Percentiles rank a stretch among this genome's conserved stretches.
phyloP scores from a whole-genome alignment of 2,113 vertebrate genomes.

The Cochlearius cochlearius region DNA sequence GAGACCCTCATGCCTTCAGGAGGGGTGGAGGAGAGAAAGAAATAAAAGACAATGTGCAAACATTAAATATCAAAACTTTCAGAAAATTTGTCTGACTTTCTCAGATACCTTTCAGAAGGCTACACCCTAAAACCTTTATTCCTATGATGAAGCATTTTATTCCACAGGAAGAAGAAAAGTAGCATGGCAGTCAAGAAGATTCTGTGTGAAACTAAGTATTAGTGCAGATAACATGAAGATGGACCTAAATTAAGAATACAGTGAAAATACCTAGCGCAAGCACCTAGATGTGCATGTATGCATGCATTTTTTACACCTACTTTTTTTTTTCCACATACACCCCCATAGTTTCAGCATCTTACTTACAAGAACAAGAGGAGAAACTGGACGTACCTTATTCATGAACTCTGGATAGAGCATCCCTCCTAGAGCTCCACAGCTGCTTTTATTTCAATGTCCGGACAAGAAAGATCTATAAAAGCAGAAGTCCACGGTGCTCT shows the following conservation, averaged over 20 bases:
- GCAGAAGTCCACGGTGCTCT: background rate
- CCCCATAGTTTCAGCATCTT: background rate
- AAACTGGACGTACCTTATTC: slow-evolving; percentile 30
- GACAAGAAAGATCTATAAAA: background rate
- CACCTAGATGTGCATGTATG: background rate
- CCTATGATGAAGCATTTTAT: background rate
- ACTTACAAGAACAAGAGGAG: background rate
- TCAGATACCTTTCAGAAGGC: background rate
- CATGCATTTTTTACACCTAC: background rate
- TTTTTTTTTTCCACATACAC: background rate
- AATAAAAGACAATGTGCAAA: fast-evolving
- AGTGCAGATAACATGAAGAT: background rate
- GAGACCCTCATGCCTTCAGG: background rate
- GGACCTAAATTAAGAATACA: background rate
- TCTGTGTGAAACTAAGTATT: background rate
- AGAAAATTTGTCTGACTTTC: background rate
- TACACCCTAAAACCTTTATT: background rate
- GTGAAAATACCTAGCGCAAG: background rate
- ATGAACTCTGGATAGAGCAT: background rate
- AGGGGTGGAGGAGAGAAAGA: background rate
- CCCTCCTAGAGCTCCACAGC: background rate
- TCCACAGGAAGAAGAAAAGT: background rate
- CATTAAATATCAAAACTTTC: background rate
- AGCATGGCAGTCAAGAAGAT: background rate
- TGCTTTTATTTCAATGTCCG: background rate